Percentiles rank a stretch among this genome's conserved stretches.
These are phyloP conservation scores for Telmatochromis sp. DNA, from an alignment of 2,113 vertebrate genomes.

Conservation along the genomic window DNA sequence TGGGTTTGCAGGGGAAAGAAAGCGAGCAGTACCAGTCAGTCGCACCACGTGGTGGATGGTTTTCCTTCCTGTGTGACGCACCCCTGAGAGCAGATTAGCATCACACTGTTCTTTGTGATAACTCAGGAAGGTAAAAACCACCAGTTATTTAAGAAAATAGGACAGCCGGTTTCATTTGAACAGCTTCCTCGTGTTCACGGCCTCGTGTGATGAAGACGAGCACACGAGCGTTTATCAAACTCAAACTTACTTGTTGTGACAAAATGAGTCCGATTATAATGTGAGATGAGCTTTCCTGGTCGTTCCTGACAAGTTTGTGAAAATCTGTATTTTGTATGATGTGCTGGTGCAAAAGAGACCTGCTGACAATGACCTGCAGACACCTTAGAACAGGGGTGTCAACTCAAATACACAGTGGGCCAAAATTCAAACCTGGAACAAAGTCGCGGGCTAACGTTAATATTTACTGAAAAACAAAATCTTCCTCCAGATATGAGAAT, in stretches of 20 bases:
- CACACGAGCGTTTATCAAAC: background rate
- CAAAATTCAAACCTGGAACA: too few relatives aligned
- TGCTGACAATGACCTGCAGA: background rate
- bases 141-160: background rate
- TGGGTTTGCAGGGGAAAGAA: background rate
- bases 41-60: background rate
- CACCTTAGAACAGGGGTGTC: background rate
- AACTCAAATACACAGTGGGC: too few relatives aligned
- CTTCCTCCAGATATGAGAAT: rapidly evolving
- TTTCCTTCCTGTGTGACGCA: slow-evolving; percentile 10
- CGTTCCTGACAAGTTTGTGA: background rate
- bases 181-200: background rate
- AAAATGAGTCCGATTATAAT: background rate
- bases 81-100: background rate
- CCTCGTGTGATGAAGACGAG: background rate
- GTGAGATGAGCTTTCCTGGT: background rate
- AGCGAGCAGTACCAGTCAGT: background rate
- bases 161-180: background rate
- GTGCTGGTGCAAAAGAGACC: background rate
- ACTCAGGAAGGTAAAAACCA: background rate
- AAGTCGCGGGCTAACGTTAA: too few relatives aligned
- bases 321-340: background rate
- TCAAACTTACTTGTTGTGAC: background rate
- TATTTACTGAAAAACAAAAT: too few relatives aligned
- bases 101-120: background rate